Evolutionary conservation across 2,113 vertebrate genomes (phyloP).

Genomic region (Narcine bancroftii): DNA sequence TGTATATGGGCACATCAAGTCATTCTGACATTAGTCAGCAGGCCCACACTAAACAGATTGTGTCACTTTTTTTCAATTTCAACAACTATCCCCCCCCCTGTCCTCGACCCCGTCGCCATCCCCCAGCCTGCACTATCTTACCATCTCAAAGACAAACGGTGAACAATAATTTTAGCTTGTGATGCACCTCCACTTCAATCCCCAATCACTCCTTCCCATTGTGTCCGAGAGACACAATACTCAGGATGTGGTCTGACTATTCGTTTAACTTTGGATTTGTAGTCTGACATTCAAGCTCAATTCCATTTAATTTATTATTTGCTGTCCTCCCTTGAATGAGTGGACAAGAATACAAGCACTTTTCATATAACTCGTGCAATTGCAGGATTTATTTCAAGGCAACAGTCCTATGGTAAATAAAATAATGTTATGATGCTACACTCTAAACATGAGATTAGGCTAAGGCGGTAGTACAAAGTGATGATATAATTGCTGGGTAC

Average conservation of each 20-base stretch:
- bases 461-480: conserved; percentile 2
- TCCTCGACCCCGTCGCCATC: neutral
- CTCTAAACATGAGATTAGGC: neutral
- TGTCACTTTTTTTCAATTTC: neutral
- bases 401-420: neutral
- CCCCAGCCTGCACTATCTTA: neutral
- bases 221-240: neutral
- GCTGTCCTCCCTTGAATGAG: neutral
- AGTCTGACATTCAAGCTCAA: too few species aligned
- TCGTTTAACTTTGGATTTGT: neutral
- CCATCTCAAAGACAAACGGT: neutral
- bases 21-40: too few species aligned
- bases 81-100: neutral
- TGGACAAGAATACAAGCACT: neutral
- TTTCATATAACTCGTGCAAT: neutral
- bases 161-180: neutral
- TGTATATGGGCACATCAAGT: neutral
- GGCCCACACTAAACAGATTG: neutral
- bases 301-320: neutral
- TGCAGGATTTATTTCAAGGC: neutral
- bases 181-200: neutral
- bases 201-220: neutral
- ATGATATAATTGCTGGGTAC: neutral
- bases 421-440: neutral
- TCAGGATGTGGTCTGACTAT: neutral